A percentile compares a stretch with the other conserved stretches of the same genome.
phyloP scores from a whole-genome alignment of 2,888 invertebrate species.

The Syrphus vitripennis region DNA sequence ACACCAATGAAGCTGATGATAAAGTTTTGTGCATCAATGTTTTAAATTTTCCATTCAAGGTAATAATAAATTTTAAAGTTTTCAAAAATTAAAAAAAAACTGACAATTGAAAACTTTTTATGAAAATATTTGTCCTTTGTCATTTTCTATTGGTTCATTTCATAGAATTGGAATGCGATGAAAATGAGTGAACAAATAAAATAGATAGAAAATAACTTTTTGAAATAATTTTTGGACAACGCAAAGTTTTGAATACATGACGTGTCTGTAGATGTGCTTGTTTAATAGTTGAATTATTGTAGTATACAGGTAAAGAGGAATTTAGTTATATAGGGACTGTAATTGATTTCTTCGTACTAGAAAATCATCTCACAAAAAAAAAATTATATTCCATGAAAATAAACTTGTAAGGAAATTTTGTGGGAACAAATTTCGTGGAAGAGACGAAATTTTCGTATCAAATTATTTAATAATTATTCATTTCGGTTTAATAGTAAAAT shows the following conservation, averaged over 20 bases:
- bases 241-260: constrained; percentile 18
- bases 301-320: too few species aligned
- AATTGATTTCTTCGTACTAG: too few species aligned
- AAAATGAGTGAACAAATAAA: not conserved
- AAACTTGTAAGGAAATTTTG: too few species aligned
- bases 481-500: too few species aligned
- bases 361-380: too few species aligned
- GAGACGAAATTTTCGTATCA: too few species aligned
- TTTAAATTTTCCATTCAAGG: constrained; percentile 39
- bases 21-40: constrained; percentile 45
- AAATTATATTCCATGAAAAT: too few species aligned
- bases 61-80: constrained; percentile 42
- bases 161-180: constrained; percentile 38
- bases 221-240: constrained; percentile 5
- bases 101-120: constrained; percentile 2
- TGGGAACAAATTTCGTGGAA: too few species aligned
- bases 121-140: constrained; percentile 30
- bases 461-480: too few species aligned
- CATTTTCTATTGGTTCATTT: constrained; percentile 14
- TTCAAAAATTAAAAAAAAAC: not conserved
- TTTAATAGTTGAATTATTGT: not conserved
- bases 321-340: too few species aligned
- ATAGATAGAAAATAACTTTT: constrained; percentile 23
- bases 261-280: not conserved
- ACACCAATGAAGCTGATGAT: not conserved